Evolutionary conservation across 2,113 vertebrate genomes (phyloP).

Genomic region (Morone chrysops): DNA sequence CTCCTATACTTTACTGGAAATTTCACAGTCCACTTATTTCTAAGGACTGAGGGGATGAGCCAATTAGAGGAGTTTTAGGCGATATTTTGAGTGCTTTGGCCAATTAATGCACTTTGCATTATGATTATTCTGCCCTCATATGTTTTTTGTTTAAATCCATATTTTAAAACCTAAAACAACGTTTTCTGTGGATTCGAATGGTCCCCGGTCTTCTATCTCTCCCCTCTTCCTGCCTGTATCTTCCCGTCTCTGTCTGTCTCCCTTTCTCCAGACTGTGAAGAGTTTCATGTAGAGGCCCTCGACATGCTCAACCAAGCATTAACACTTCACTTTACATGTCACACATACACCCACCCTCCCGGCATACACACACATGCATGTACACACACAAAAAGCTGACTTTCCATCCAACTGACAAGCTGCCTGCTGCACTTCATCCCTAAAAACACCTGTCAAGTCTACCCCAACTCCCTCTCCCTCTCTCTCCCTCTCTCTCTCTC

Average conservation of each 20-base stretch:
- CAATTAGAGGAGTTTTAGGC: background rate
- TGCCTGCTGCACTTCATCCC: slow-evolving; percentile 64
- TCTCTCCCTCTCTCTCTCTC: background rate
- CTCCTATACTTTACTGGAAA: background rate
- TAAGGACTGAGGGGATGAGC: background rate
- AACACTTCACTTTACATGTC: slow-evolving; percentile 61
- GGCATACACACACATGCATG: background rate
- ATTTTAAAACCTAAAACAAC: slow-evolving; percentile 6
- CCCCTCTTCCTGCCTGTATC: slow-evolving; percentile 4
- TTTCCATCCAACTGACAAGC: slow-evolving; percentile 69
- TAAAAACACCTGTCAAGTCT: slow-evolving; percentile 67
- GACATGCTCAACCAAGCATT: slow-evolving; percentile 67
- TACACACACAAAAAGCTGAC: slow-evolving; percentile 39
- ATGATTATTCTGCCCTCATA: background rate
- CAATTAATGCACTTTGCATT: background rate
- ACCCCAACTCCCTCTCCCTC: slow-evolving; percentile 10
- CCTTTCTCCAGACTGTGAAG: slow-evolving; percentile 30
- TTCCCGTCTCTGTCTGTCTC: slow-evolving; percentile 15
- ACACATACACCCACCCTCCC: slow-evolving; percentile 18
- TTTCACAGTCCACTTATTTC: background rate
- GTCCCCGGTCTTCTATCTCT: background rate
- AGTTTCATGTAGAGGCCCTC: slow-evolving; percentile 46
- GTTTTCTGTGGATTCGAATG: slow-evolving; percentile 1
- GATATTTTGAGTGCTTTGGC: background rate
- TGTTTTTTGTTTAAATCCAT: background rate